Base-by-base conservation (phyloP, 1,140 invertebrate genomes). In the Helicorthomorpha holstii region DNA sequence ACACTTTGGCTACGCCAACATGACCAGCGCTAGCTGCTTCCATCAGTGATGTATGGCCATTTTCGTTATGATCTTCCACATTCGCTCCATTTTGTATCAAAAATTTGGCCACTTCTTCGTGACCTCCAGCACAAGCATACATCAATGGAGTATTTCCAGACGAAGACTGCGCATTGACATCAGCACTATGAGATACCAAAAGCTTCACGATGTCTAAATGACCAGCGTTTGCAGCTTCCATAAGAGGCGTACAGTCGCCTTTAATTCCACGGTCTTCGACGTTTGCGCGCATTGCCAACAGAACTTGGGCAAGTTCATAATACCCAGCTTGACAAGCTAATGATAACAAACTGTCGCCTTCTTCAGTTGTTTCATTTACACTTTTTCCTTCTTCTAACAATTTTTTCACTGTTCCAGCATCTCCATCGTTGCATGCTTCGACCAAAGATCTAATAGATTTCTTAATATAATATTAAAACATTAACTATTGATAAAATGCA, bases 31-130 rank as follows among this genome's bases (percentile, higher is more conserved):
- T 93, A 27, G 94, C 92, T 12, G 94, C 92, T 74, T 98, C 94
- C 91, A 98, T 98, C 38, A 98, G 73, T 23, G 95, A 91, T 44
- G 95, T 98, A 71, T 98, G 95, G 14, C 93, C 92, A 69, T 97
- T 97, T 69, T 97, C 93, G 73, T 97, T 98, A 68, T 96, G 89
- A 70, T 94, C 91, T 72, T 98, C 95, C 10, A 97, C 89, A 69
- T 95, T 90, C 52, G 92, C 92, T 51, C 86, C 87, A 61, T 81
- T 78, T 60, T 91, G 83, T 26, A 98, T 73, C 46, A 98, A 70
- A 49, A 85, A 82, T 58, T 66, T 61, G 22, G 97, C 93, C 55
- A 93, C 89, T 56, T 91, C 84, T 61, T 84, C 83, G 71, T 96
- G 90, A 2, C 94, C 94, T 63, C 88, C 88, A 57, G 91, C 91